Evolutionary conservation across 2,113 vertebrate species (phyloP).

Genomic region (Poeciliopsis prolifica): DNA sequence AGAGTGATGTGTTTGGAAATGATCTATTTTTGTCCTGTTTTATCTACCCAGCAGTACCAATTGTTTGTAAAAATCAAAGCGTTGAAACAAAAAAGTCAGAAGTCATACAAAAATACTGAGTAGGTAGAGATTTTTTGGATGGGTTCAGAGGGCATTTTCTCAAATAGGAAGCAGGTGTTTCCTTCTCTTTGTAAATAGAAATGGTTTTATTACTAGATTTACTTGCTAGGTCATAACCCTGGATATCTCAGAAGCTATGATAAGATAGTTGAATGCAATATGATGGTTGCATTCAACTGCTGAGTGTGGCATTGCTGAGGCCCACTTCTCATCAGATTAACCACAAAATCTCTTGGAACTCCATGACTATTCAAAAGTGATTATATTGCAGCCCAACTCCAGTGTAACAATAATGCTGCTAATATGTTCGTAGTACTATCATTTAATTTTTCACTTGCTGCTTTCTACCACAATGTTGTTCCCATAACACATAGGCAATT

Average conservation of each 20-base stretch:
- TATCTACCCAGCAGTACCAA: background rate
- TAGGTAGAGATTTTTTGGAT: background rate
- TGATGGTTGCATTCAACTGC: background rate
- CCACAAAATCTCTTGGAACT: background rate
- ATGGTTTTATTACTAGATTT: background rate
- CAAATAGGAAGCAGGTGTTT: background rate
- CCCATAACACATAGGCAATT: background rate
- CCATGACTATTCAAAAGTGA: background rate
- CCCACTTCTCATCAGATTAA: background rate
- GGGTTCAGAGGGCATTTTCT: background rate
- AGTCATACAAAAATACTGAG: background rate
- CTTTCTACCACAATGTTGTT: background rate
- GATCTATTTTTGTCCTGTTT: background rate
- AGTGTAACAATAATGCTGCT: background rate
- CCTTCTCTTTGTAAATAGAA: background rate
- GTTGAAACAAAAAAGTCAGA: background rate
- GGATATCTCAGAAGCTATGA: background rate
- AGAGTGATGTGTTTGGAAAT: background rate
- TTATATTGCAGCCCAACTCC: background rate
- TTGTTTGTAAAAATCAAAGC: too few relatives aligned
- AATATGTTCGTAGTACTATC: background rate
- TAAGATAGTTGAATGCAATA: background rate
- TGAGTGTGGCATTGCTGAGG: too few relatives aligned
- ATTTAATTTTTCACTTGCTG: background rate
- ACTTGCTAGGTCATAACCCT: background rate